Evolutionary conservation across 2,113 vertebrate genomes (phyloP).

Genomic region (Hyperoodon ampullatus): DNA sequence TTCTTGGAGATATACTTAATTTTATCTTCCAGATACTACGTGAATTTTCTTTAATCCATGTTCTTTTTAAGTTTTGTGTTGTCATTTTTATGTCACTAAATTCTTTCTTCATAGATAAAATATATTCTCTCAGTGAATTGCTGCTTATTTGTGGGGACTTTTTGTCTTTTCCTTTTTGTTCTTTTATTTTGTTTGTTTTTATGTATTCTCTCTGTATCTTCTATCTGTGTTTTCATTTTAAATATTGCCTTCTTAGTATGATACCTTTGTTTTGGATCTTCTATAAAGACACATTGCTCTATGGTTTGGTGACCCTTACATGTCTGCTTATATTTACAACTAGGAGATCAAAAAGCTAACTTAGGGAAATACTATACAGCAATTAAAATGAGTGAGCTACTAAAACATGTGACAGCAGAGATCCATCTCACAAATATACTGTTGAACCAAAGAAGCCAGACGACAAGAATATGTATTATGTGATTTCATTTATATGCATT

Average conservation of each 20-base stretch:
- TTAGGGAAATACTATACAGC: neutral
- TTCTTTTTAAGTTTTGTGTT: neutral
- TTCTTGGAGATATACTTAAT: neutral
- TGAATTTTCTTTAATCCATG: neutral
- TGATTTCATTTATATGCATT: neutral
- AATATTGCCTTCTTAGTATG: neutral
- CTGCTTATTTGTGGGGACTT: neutral
- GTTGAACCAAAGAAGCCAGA: neutral
- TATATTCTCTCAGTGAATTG: neutral
- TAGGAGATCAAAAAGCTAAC: neutral
- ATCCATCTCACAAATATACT: neutral
- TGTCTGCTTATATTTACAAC: neutral
- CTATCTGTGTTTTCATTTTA: neutral
- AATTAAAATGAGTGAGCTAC: neutral
- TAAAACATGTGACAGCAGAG: neutral
- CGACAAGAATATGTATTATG: neutral
- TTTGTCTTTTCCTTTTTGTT: no score
- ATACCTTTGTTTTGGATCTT: neutral
- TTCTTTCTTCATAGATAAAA: neutral
- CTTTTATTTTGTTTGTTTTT: neutral
- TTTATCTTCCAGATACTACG: neutral
- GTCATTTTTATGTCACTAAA: neutral
- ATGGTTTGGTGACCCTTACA: neutral
- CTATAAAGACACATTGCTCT: neutral
- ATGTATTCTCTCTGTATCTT: neutral